Evolutionary conservation across 2,888 invertebrate genomes (phyloP).

Genomic region (Adelphocoris suturalis): DNA sequence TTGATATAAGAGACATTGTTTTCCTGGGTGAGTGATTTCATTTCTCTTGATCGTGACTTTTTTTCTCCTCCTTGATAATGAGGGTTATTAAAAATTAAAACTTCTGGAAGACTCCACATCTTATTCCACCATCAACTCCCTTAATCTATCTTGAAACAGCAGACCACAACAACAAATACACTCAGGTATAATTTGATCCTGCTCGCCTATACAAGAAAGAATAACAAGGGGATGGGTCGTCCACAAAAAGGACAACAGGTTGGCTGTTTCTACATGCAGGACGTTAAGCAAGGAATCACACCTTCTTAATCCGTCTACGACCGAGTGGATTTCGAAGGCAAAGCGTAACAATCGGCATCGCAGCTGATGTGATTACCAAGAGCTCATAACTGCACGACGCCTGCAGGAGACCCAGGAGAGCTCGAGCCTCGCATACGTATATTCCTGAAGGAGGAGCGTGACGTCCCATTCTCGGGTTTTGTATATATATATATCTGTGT

Average conservation of each 20-base stretch:
- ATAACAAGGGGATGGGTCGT: background rate
- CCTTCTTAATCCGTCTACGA: slow-evolving; percentile 24
- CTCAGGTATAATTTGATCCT: background rate
- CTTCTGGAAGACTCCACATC: too few relatives aligned
- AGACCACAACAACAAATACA: too few relatives aligned
- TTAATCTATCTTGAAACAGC: too few relatives aligned
- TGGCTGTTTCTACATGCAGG: background rate
- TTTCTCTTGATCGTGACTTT: too few relatives aligned
- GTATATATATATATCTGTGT: background rate
- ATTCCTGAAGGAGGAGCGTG: slow-evolving; percentile 50
- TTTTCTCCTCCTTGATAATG: too few relatives aligned
- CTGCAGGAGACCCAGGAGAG: background rate
- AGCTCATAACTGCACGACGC: slow-evolving; percentile 36
- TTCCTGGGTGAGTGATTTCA: too few relatives aligned
- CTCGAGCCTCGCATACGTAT: slow-evolving; percentile 56
- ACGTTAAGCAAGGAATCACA: background rate
- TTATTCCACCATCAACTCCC: too few relatives aligned
- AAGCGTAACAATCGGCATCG: slow-evolving; percentile 30
- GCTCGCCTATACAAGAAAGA: background rate
- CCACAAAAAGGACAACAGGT: background rate
- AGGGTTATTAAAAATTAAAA: too few relatives aligned
- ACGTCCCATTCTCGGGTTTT: background rate
- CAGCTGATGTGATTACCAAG: slow-evolving; percentile 44
- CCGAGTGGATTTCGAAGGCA: slow-evolving; percentile 33
- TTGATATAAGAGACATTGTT: too few relatives aligned